Conservation (phyloP, 2,888 invertebrate species). For the Pocota personata region DNA sequence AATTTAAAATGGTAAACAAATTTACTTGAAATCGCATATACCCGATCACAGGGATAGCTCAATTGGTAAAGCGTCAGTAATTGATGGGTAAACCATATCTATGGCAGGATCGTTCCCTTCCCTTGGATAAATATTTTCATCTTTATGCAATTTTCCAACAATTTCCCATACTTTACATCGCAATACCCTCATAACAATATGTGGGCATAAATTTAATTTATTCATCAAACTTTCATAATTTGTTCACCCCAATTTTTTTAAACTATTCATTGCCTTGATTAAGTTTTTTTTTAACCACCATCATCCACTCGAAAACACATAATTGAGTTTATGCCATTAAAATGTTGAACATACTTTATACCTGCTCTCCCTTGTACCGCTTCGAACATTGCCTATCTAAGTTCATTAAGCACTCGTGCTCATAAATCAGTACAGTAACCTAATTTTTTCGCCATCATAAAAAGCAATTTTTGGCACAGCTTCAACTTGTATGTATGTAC, state of each 20-base stretch:
- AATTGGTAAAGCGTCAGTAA: too few species aligned
- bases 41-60: too few species aligned
- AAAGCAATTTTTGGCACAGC: conserved; percentile 46
- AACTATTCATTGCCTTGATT: not conserved
- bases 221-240: not conserved
- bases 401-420: conserved; percentile 36
- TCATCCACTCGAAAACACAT: not conserved
- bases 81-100: too few species aligned
- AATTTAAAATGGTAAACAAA: too few species aligned
- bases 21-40: too few species aligned
- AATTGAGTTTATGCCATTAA: conserved; percentile 15
- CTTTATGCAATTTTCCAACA: too few species aligned
- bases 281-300: not conserved
- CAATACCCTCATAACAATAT: not conserved
- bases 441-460: conserved; percentile 25
- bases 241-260: not conserved
- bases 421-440: conserved; percentile 40
- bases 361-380: not conserved
- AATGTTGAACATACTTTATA: conserved; percentile 15
- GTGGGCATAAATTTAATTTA: not conserved
- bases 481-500: conserved; percentile 15
- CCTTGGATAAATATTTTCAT: too few species aligned
- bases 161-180: too few species aligned
- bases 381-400: not conserved
- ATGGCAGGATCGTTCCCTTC: too few species aligned